Evolutionary conservation across 1,140 invertebrate species (phyloP).

Genomic region (Leguminivora glycinivorella): DNA sequence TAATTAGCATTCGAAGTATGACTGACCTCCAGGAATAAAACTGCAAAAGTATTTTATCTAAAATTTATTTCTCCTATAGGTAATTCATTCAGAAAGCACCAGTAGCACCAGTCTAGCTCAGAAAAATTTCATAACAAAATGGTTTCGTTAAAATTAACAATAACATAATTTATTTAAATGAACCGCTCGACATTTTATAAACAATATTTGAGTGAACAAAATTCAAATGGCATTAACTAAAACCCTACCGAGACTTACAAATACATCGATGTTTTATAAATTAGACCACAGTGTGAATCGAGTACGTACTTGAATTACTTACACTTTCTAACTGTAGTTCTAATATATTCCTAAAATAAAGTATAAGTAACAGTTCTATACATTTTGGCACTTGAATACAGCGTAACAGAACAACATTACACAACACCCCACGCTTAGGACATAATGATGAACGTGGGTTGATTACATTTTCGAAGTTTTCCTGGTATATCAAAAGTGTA

Average conservation of each 20-base stretch:
- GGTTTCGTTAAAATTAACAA: slow-evolving; percentile 2
- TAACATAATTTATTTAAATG: slow-evolving; percentile 5
- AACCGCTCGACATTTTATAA: background rate
- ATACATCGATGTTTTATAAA: background rate
- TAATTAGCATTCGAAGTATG: slow-evolving; percentile 13
- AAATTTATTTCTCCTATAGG: slow-evolving; percentile 25
- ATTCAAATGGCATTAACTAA: background rate
- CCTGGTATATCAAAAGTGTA: background rate
- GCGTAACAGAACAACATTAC: background rate
- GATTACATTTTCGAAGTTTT: background rate
- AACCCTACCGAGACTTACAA: background rate
- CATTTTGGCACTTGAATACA: background rate
- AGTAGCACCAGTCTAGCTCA: slow-evolving; percentile 19
- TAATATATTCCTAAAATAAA: background rate
- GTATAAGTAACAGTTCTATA: background rate
- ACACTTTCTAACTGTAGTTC: background rate
- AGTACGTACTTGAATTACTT: background rate
- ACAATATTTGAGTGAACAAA: slow-evolving; percentile 6
- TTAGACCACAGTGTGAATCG: background rate
- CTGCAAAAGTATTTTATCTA: slow-evolving; percentile 12
- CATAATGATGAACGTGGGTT: background rate
- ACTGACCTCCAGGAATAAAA: slow-evolving; percentile 11
- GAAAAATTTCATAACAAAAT: slow-evolving; percentile 8
- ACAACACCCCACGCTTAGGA: background rate
- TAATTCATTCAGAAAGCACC: slow-evolving; percentile 25